Percentiles rank a stretch among this genome's conserved stretches.
These are phyloP conservation scores for Apaloderma vittatum DNA, from an alignment of 2,113 vertebrate species.

Conservation along the genomic window DNA sequence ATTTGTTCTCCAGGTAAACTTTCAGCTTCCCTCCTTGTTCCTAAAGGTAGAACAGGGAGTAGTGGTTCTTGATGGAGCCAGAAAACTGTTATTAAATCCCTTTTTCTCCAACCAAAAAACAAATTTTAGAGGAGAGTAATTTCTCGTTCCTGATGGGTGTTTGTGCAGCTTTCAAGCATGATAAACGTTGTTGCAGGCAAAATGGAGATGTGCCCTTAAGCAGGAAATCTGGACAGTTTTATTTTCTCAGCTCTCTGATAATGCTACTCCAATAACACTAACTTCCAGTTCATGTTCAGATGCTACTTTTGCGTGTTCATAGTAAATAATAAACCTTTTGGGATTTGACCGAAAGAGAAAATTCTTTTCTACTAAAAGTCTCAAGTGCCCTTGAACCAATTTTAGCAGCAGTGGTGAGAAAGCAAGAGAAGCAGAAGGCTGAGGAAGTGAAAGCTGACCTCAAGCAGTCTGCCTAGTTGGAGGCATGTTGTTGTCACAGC, in stretches of 20 bases:
- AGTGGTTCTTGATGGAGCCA: not conserved
- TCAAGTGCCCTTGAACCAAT: slow-evolving; percentile 55
- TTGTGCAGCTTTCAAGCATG: slow-evolving; percentile 40
- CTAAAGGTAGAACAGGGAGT: not conserved
- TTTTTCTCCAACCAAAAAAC: slow-evolving; percentile 13
- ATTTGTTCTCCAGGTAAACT: not conserved
- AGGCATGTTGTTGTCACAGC: slow-evolving; percentile 40
- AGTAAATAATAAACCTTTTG: slow-evolving; percentile 5
- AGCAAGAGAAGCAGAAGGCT: slow-evolving; percentile 41
- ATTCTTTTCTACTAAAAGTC: not conserved
- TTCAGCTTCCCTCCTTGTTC: not conserved
- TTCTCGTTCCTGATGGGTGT: slow-evolving; percentile 22
- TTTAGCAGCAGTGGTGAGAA: slow-evolving; percentile 16
- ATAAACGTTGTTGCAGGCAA: slow-evolving; percentile 47
- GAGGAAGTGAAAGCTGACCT: slow-evolving; percentile 47
- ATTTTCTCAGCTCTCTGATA: not conserved
- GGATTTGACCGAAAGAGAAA: not conserved
- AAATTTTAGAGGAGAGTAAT: not conserved
- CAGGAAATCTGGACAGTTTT: slow-evolving; percentile 33
- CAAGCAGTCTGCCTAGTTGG: not conserved
- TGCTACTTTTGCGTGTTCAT: not conserved
- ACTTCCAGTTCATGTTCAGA: not conserved
- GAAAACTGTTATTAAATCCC: not conserved
- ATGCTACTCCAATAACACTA: not conserved
- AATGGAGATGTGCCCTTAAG: slow-evolving; percentile 38